Evolutionary conservation across 2,113 vertebrate genomes (phyloP).

Genomic region (Hyla sarda): DNA sequence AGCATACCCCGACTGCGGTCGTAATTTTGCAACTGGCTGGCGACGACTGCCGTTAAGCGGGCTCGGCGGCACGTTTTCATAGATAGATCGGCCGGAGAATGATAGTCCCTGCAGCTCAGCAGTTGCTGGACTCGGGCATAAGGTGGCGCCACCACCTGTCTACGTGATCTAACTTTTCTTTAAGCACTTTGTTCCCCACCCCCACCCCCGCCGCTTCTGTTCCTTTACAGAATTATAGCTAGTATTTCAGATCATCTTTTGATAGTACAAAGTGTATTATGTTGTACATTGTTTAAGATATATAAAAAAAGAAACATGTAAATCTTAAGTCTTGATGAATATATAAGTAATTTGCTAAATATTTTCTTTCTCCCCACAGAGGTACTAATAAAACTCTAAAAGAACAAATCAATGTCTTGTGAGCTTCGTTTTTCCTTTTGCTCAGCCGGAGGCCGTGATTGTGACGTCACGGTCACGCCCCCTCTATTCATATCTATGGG

Average conservation of each 20-base stretch:
- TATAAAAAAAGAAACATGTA: constrained; percentile 67
- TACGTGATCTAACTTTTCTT: constrained; percentile 65
- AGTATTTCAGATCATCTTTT: constrained; percentile 72
- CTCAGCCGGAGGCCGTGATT: too few species aligned
- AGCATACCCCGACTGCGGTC: background rate
- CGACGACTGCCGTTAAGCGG: background rate
- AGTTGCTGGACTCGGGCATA: constrained; percentile 17
- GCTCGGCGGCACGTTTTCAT: background rate
- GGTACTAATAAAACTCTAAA: constrained; percentile 79
- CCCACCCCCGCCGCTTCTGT: constrained; percentile 71
- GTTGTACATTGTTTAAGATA: constrained; percentile 74
- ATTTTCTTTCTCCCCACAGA: constrained; percentile 79
- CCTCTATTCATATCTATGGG: too few species aligned
- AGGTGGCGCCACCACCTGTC: constrained; percentile 46
- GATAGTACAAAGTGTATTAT: constrained; percentile 71
- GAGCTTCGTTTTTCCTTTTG: background rate
- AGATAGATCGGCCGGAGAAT: background rate
- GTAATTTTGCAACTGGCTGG: background rate
- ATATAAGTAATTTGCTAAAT: constrained; percentile 77
- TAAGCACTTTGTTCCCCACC: constrained; percentile 71
- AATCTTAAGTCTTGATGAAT: constrained; percentile 69
- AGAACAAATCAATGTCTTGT: constrained; percentile 1
- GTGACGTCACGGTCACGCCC: too few species aligned
- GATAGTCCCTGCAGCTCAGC: background rate
- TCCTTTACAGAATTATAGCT: constrained; percentile 66